These are phyloP conservation scores for Portunus trituberculatus DNA, from an alignment of 1,140 invertebrate species.

Conservation along the genomic window DNA sequence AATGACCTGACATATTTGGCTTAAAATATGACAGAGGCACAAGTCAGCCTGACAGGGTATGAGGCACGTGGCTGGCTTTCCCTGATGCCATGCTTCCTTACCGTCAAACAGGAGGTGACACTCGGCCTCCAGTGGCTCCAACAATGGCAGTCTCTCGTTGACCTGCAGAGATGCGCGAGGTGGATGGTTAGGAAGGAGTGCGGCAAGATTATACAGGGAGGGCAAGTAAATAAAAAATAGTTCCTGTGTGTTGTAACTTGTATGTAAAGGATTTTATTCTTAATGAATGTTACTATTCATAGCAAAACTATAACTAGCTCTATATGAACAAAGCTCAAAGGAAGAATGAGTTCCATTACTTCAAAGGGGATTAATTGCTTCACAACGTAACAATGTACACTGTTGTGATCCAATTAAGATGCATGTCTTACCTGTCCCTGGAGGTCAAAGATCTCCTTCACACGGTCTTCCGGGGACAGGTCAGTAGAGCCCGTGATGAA, in stretches of 20 bases:
- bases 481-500: constrained; percentile 77
- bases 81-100: constrained; percentile 39
- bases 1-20: not conserved
- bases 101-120: constrained; percentile 75
- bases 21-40: not conserved
- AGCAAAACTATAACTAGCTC: too few species aligned
- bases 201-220: not conserved
- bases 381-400: not conserved
- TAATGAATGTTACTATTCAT: too few species aligned
- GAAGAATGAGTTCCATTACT: too few species aligned
- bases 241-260: too few species aligned
- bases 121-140: constrained; percentile 74
- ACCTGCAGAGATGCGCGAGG: constrained; percentile 71
- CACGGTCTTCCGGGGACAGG: constrained; percentile 77
- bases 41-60: not conserved
- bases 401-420: not conserved
- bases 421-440: constrained; percentile 72
- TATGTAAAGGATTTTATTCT: too few species aligned
- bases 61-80: not conserved
- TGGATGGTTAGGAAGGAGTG: not conserved
- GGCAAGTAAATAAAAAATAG: not conserved
- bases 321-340: too few species aligned
- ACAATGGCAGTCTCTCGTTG: constrained; percentile 72
- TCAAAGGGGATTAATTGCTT: too few species aligned
- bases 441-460: constrained; percentile 78